Evolutionary conservation across 2,888 invertebrate species (phyloP), one percentile per base, ranked within the genome.

Genomic region (Drosophila nr. fundita): DNA sequence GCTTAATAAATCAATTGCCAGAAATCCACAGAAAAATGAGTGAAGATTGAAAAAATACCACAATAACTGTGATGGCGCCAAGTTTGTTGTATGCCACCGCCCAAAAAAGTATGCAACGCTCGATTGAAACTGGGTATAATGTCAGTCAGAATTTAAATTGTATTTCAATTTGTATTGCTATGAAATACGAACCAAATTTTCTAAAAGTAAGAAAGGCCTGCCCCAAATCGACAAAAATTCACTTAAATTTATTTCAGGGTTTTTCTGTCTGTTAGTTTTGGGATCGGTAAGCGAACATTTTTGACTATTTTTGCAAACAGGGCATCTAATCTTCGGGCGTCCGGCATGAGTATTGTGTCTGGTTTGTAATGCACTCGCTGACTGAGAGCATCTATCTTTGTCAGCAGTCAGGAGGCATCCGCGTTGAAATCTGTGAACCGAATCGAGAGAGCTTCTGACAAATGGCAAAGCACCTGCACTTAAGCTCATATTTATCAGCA

Each of bases 361-460:
- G 75, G 62, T 73, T 79, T 76, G 83, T 77, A 72, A 86, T 80
- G 83, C 89, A 73, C 21, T 50, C 57, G 71, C 65, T 82, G 83
- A 88, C 88, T 79, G 83, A 70, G 59, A 49, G 64, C 78, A 89
- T 89, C 84, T 69, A 76, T 84, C 87, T 84, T 78, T 78, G 87
- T 87, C 87, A 80, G 27, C 24, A 45, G 45, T 45, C 21, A 45
- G 42, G 24, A 45, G 15, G 70, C 10, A 62, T 24, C 24, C 15
- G 50, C 42, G 38, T 40, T 55, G 24, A 45, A 50, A 40, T 55
- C 27, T 18, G 49, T 42, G 52, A 15, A 27, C 57, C 55, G 52
- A 40, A 62, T 62, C 58, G 53, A 49, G 40, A 58, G 61, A 76
- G 15, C 45, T 61, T 68, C 68, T 68, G 75, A 87, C 68, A 89